Conservation (phyloP, 2,113 vertebrate genomes). For the Phalacrocorax aristotelis region DNA sequence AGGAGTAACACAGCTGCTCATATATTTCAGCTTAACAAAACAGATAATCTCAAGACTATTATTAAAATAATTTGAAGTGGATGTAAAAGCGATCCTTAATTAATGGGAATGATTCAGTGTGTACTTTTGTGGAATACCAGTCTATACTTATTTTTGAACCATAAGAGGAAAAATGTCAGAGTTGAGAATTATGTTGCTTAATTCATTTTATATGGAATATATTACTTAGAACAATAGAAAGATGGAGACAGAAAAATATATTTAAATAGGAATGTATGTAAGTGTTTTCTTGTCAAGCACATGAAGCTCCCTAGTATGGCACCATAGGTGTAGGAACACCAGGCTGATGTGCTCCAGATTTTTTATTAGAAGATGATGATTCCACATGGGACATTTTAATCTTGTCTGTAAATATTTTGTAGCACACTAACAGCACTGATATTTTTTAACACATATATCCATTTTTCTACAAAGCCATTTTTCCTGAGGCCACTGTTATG, state of each 20-base stretch:
- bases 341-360: neutral
- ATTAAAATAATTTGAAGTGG: slow-evolving; percentile 60
- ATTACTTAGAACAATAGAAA: slow-evolving; percentile 7
- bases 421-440: neutral
- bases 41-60: slow-evolving; percentile 58
- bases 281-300: neutral
- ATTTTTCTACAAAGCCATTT: neutral
- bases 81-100: slow-evolving; percentile 50
- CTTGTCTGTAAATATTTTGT: neutral
- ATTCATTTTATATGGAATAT: neutral
- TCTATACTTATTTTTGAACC: slow-evolving; percentile 56
- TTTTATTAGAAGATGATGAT: neutral
- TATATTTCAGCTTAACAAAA: slow-evolving; percentile 51
- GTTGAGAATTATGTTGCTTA: neutral
- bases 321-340: neutral
- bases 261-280: neutral
- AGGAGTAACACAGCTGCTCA: slow-evolving; percentile 41
- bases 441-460: neutral
- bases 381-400: neutral
- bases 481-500: neutral
- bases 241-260: neutral
- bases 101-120: slow-evolving; percentile 62
- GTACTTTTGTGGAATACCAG: slow-evolving; percentile 37
- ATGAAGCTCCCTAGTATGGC: neutral
- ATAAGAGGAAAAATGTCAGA: slow-evolving; percentile 20